A percentile compares a stretch with the other conserved stretches of the same genome.
Conservation (phyloP, 2,888 invertebrate genomes). For the Boloria selene region DNA sequence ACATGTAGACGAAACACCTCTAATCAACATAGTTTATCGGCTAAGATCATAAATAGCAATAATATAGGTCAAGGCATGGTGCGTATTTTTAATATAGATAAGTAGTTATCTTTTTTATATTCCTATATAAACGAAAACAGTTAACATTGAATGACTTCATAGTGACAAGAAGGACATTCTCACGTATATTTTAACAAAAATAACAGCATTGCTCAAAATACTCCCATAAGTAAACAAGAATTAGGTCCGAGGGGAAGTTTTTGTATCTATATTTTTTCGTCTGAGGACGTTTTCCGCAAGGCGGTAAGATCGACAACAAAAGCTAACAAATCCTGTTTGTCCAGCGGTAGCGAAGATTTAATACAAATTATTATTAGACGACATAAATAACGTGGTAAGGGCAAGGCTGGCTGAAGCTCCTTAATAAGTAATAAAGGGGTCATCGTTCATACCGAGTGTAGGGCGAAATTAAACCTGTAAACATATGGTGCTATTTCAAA, state of each 20-base stretch:
- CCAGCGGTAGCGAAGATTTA: slow-evolving; percentile 79
- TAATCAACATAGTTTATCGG: too few relatives aligned
- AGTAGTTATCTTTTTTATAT: neutral
- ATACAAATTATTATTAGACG: slow-evolving; percentile 82
- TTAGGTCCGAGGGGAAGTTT: slow-evolving; percentile 21
- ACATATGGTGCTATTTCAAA: slow-evolving; percentile 58
- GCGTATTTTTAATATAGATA: too few relatives aligned
- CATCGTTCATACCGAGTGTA: slow-evolving; percentile 68
- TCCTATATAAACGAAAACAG: neutral
- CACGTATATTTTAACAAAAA: slow-evolving; percentile 17
- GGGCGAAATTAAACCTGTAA: slow-evolving; percentile 68
- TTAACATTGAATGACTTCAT: slow-evolving; percentile 3
- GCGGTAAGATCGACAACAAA: slow-evolving; percentile 70
- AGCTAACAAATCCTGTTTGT: slow-evolving; percentile 80
- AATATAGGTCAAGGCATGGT: too few relatives aligned
- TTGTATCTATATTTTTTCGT: slow-evolving; percentile 27
- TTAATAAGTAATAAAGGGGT: slow-evolving; percentile 83
- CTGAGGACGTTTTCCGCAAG: slow-evolving; percentile 53
- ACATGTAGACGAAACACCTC: too few relatives aligned
- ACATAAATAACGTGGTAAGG: slow-evolving; percentile 79
- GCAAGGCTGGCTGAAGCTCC: slow-evolving; percentile 64
- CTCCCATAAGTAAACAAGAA: slow-evolving; percentile 21
- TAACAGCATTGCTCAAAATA: slow-evolving; percentile 20
- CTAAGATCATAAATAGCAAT: too few relatives aligned
- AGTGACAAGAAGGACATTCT: slow-evolving; percentile 5